These are phyloP conservation scores for Lutraria lutraria DNA, from an alignment of 2,888 invertebrate genomes.

Conservation along the genomic window DNA sequence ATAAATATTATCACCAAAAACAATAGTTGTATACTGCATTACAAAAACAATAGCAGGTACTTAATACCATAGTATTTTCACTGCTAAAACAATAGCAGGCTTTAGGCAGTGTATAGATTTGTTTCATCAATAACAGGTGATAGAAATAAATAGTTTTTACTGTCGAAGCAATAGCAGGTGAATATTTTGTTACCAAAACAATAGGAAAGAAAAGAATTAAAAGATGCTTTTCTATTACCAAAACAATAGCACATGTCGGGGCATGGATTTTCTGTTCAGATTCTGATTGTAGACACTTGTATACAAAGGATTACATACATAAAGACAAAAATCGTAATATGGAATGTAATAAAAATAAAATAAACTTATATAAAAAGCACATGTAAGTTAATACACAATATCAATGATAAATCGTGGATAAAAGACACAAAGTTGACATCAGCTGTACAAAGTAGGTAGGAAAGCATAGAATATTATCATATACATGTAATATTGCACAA, in stretches of 20 bases:
- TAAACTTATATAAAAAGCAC: slow-evolving; percentile 60
- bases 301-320: slow-evolving; percentile 25
- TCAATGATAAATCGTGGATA: slow-evolving; percentile 46
- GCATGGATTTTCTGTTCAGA: slow-evolving; percentile 4
- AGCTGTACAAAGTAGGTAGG: slow-evolving; percentile 18
- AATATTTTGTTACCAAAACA: not conserved
- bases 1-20: not conserved
- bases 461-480: slow-evolving; percentile 32
- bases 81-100: not conserved
- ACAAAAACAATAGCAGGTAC: not conserved
- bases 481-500: slow-evolving; percentile 35
- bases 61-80: not conserved
- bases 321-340: slow-evolving; percentile 28
- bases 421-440: slow-evolving; percentile 27
- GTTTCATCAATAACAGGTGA: not conserved
- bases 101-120: not conserved
- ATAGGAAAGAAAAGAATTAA: not conserved
- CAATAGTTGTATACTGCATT: not conserved
- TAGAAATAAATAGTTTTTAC: not conserved
- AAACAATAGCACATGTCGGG: not conserved
- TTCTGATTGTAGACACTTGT: not conserved
- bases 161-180: not conserved
- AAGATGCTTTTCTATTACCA: not conserved
- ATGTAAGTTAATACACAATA: slow-evolving; percentile 54
- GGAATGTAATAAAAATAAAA: slow-evolving; percentile 63